Evolutionary conservation across 2,797 vertebrate species (phyloP), one percentile per base, ranked within the genome.

Genomic region (Xyrichtys novacula): DNA sequence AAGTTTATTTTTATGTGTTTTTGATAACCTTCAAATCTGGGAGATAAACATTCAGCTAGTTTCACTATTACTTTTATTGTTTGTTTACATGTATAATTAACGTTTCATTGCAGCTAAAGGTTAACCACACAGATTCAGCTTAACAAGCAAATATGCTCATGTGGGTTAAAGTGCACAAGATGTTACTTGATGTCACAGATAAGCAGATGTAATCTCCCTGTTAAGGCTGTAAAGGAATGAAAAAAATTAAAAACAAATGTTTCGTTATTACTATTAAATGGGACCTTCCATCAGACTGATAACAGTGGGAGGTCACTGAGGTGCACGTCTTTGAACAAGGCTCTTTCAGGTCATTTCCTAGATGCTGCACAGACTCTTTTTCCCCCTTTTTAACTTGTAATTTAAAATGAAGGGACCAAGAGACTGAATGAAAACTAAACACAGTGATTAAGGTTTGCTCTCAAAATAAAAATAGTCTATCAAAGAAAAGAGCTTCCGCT

Each of bases 41-140:
- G 57, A 26, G 39, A 0, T 2, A 2, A 55, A 5, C 11, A 2
- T 0, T 47, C 17, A 1, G 7, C 19, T n/a, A 42, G 29, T 74
- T 81, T 74, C 57, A 14, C 36, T 76, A 10, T 76, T 8, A 76
- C n/a, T 53, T 26, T 66, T 70, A 5, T 0, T 55, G 2, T 9
- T 14, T 29, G 4, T 2, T 1, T 11, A 15, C 1, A 10, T 0
- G 0, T 25, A 3, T 3, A 12, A 49, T 16, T 0, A 20, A 4
- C 1, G 0, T 2, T 11, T 29, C 46, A 25, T 4, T 5, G 11
- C 5, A 6, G 4, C 8, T 32, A 71, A 77, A n/a, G 9, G 72
- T 72, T 77, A 19, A 69, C 47, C 56, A 15, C 36, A 2, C 1
- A 2, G 6, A 5, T 26, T 1, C 7, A 12, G 10, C 49, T 15